These are phyloP conservation scores for Heliconius hermathena DNA, from an alignment of 1,140 invertebrate species.

Conservation along the genomic window DNA sequence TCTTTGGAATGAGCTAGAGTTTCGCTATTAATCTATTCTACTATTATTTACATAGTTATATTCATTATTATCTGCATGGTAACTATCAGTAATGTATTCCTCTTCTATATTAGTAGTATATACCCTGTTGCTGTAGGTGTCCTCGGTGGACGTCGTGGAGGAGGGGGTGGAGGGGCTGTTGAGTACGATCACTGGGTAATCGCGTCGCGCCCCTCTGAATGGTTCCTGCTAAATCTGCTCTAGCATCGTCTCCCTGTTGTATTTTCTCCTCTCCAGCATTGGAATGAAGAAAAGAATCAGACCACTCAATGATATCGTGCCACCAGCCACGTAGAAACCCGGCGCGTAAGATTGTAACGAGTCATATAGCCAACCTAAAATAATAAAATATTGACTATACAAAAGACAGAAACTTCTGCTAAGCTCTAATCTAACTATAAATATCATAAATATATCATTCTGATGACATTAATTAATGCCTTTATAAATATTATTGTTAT, in stretches of 20 bases:
- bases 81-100: constrained; percentile 45
- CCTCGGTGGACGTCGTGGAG: constrained; percentile 54
- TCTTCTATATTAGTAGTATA: constrained; percentile 65
- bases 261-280: constrained; percentile 84
- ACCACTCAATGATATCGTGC: constrained; percentile 92
- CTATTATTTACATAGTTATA: constrained; percentile 53
- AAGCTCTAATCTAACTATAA: background rate
- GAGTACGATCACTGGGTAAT: constrained; percentile 67
- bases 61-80: constrained; percentile 49
- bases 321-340: constrained; percentile 91
- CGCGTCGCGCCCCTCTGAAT: constrained; percentile 48
- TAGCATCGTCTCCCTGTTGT: constrained; percentile 53
- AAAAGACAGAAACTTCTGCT: too few relatives aligned
- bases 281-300: constrained; percentile 94
- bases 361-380: constrained; percentile 91
- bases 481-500: constrained; percentile 5
- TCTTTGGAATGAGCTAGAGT: constrained; percentile 71
- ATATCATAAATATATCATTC: background rate
- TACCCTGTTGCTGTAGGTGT: constrained; percentile 74
- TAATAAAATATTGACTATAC: constrained; percentile 20
- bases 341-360: constrained; percentile 89
- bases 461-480: background rate
- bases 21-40: constrained; percentile 48
- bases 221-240: constrained; percentile 73
- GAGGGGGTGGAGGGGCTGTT: constrained; percentile 72